Base-by-base conservation (phyloP, 2,797 vertebrate species). In the Paramormyrops hopkinsi region DNA sequence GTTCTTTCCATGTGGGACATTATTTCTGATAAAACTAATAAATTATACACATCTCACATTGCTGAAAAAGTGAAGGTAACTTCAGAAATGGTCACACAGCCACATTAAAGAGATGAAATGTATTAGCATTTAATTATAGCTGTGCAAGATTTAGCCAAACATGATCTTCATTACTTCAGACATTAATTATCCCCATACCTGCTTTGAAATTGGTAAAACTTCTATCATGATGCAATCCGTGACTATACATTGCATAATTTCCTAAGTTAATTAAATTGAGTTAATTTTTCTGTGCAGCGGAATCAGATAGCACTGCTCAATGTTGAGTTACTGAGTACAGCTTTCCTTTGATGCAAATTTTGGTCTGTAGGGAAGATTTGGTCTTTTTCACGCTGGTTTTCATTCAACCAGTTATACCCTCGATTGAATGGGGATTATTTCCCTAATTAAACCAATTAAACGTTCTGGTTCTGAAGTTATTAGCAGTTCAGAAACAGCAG, bases 181-280 rank as follows among this genome's bases (percentile, higher is more conserved):
- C 88, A 94, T 89, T 93, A 93, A 95, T 46, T 46, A 82, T 82
- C 76, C 76, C 37, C 17, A 92, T 93, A 92, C 91, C 93, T 93
- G 91, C 90, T 91, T 90, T 65, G 90, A 92, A 91, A 73, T 87
- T 53, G 85, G 87, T 89, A 59, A 19, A 69, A 25, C 25, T 85
- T 82, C 37, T 50, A 85, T 46, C 22, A 19, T 87, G 22, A 87
- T 88, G 65, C 88, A 91, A 90, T 86, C 89, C 51, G 14, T 48
- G 76, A 89, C 53, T 82, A 79, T 48, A 48, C 82, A 85, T 50
- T 29, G 48, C 82, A 82, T 11, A 46, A 82, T 85, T 85, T 85
- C 48, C 48, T 29, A 6, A 50, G 48, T 85, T 85, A 51, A 50
- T 85, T 25, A 82, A 82, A 51, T 85, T 12, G 11, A 85, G 82